Base-by-base conservation (phyloP, 2,797 vertebrate species). In the Sylvilagus floridanus region DNA sequence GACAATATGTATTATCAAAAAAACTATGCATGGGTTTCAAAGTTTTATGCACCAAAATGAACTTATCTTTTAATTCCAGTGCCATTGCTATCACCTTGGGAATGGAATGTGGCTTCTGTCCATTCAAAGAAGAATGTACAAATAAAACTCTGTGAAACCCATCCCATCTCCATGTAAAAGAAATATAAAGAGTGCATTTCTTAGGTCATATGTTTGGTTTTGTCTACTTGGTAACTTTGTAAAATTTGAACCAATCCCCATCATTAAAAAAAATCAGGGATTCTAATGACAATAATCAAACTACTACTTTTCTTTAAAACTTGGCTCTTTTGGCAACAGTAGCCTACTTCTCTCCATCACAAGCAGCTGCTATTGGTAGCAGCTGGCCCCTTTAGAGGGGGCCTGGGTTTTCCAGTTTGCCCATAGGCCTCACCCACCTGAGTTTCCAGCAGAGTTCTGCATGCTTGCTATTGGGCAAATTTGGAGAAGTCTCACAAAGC, bases 401-500 rank as follows among this genome's bases (percentile, higher is more conserved):
- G 19, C 5, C 26, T 50, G 17, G 10, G 28, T 24, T 37, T 86
- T 72, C 54, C 35, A 0, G 3, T 47, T 84, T 85, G 65, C 26
- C 30, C 86, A 75, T 13, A 12, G 50, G n/a, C 60, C 42, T 94
- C 7, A 4, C 69, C 17, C 11, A 10, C 47, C 21, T 47, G 52
- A 30, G 14, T 73, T 71, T n/a, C 71, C 69, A 72, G 21, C 30
- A 78, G 83, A 11, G 26, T 68, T 83, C 57, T 66, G 21, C 57
- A 84, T 2, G 16, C 68, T 65, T 81, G 21, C 37, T 82, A 73
- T 85, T 66, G 24, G 75, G n/a, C 73, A 62, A 50, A 5, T 92
- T 96, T 62, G 54, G 73, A 95, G 84, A 93, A 91, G 50, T 94
- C 72, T 82, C 73, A 94, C 71, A 82, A 73, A 75, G 37, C 69